Conservation (phyloP, 2,113 vertebrate species). For the Casuarius casuarius region DNA sequence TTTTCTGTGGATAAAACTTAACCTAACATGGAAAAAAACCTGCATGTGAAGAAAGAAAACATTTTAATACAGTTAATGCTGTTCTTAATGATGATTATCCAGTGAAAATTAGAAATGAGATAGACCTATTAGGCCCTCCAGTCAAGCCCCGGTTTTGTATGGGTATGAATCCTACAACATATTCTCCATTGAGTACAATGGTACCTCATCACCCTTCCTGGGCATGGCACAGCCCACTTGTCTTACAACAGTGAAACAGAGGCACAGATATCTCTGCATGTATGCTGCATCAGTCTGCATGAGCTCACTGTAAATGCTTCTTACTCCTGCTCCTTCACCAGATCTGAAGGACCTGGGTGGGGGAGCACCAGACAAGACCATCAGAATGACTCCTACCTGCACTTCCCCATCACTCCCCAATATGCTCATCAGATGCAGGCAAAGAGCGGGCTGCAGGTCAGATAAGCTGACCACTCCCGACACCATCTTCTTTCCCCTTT, state of each 20-base stretch:
- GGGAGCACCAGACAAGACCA: neutral
- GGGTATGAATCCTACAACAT: neutral
- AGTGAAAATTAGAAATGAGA: neutral
- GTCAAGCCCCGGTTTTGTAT: neutral
- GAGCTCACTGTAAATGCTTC: neutral
- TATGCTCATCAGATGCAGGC: neutral
- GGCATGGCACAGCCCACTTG: neutral
- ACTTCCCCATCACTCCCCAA: neutral
- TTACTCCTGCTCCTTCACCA: neutral
- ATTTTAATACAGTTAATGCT: neutral
- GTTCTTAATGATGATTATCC: neutral
- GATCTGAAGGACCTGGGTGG: neutral
- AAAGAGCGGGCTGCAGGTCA: neutral
- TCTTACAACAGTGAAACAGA: neutral
- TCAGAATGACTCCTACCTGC: neutral
- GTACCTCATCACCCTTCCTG: neutral
- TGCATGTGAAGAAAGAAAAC: neutral
- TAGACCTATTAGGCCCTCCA: neutral
- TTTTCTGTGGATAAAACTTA: neutral
- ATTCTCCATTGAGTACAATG: neutral
- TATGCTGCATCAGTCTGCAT: neutral
- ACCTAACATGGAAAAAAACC: neutral
- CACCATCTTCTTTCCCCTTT: neutral
- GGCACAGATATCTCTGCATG: rapidly evolving
- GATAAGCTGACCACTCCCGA: neutral